Evolutionary conservation across 1,140 invertebrate genomes (phyloP), one percentile per base, ranked within the genome.

Genomic region (Aphis craccivora): DNA sequence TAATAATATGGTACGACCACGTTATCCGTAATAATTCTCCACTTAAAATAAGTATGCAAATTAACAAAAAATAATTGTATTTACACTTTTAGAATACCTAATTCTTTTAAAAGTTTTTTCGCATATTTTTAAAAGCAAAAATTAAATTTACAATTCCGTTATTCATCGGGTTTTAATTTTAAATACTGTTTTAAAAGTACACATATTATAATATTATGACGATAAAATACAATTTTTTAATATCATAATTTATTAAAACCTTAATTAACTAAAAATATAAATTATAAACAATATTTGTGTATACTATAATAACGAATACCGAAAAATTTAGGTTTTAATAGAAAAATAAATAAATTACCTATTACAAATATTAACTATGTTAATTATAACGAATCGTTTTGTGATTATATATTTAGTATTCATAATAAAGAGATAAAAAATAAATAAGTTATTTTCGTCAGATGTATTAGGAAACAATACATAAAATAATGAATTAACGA

Each of bases 41-140:
- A 81, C 20, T 81, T 22, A 81, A 35, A 81, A 81, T 81, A 81
- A 81, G 37, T 37, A 81, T 81, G 76, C 76, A 81, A 81, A 35
- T 81, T n/a, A 81, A 81, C 76, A 22, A 35, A 81, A 81, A 81
- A 67, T 67, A 67, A 81, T 81, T 81, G 76, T 81, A 81, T 81
- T 81, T 35, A 37, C 20, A 81, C 35, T 37, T 81, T 81, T 35
- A 35, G 14, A 35, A 81, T 81, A 11, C 60, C 30, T 67, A 81
- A 81, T 81, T 81, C n/a, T 22, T 37, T 81, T 22, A 81, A 81
- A 81, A 81, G 76, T 81, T 37, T 35, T 6, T 37, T 22, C 20
- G 76, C 35, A 81, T 35, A 67, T 30, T 60, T 76, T 35, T 76
- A 76, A 76, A 76, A 76, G 14, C 18, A 35, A 76, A 76, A 76